These are phyloP conservation scores for Acanthosepion pharaonis DNA, from an alignment of 2,888 invertebrate genomes.

Conservation along the genomic window DNA sequence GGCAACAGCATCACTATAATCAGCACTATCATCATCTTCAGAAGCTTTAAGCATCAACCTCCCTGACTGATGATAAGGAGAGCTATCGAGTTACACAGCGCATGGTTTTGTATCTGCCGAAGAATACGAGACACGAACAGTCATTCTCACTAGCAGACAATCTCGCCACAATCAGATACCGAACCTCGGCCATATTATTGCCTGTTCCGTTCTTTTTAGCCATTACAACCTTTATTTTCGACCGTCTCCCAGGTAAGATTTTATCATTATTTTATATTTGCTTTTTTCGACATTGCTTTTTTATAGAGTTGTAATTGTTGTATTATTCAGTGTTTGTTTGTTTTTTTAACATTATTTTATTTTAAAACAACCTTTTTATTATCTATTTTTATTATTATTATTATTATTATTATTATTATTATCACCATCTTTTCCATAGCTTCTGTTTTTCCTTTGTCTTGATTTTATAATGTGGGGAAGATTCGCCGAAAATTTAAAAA, in stretches of 20 bases:
- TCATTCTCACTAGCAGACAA: conserved; percentile 18
- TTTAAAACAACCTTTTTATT: not conserved
- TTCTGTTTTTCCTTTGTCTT: too few relatives aligned
- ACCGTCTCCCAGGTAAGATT: not conserved
- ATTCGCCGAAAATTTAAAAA: too few relatives aligned
- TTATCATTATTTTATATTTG: not conserved
- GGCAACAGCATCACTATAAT: not conserved
- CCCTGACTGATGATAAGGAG: conserved; percentile 25
- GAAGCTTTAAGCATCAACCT: not conserved
- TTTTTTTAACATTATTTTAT: not conserved
- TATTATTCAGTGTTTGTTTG: not conserved
- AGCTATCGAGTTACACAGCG: not conserved
- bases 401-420: not conserved
- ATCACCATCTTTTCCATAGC: too few relatives aligned
- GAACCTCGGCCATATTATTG: conserved; percentile 4
- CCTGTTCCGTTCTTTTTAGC: not conserved
- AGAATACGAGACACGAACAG: not conserved
- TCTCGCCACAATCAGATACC: not conserved
- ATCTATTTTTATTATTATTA: not conserved
- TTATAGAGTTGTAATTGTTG: not conserved
- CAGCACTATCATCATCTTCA: not conserved
- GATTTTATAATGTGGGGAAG: too few relatives aligned
- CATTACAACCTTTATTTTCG: not conserved
- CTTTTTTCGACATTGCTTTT: not conserved
- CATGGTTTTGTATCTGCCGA: not conserved